Conservation (phyloP, 2,888 invertebrate genomes). For the Heliconius aoede region DNA sequence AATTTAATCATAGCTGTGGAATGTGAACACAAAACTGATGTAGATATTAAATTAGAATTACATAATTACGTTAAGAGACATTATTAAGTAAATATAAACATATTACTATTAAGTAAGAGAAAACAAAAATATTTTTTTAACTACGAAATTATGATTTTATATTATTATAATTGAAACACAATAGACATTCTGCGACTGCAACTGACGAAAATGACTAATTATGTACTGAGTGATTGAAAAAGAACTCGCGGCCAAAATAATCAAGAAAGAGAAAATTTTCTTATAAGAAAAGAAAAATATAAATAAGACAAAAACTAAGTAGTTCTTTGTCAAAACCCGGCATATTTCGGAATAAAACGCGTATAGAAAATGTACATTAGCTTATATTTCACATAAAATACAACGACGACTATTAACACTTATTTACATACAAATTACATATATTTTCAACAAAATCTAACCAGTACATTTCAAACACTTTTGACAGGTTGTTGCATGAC, state of each 20-base stretch:
- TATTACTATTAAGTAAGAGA: not conserved
- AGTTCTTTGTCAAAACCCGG: not conserved
- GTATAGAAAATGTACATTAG: conserved; percentile 72
- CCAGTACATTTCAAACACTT: conserved; percentile 39
- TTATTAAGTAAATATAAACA: no score
- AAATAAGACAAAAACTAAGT: not conserved
- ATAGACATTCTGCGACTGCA: not conserved
- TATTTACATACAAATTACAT: conserved; percentile 55
- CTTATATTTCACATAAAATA: conserved; percentile 82
- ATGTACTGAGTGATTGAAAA: not conserved
- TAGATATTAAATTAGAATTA: not conserved
- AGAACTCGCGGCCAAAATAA: no score
- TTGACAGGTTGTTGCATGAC: not conserved
- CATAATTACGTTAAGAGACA: not conserved
- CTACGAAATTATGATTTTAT: no score
- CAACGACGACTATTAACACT: conserved; percentile 61
- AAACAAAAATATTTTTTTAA: not conserved
- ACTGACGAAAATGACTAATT: not conserved
- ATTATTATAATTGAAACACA: no score
- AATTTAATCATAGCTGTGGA: conserved; percentile 14
- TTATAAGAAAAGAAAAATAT: no score
- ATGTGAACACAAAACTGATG: not conserved
- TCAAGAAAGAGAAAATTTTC: no score
- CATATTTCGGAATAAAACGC: conserved; percentile 68
- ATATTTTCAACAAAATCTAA: not conserved